Evolutionary conservation across 2,113 vertebrate genomes (phyloP).

Genomic region (Tetrax tetrax): DNA sequence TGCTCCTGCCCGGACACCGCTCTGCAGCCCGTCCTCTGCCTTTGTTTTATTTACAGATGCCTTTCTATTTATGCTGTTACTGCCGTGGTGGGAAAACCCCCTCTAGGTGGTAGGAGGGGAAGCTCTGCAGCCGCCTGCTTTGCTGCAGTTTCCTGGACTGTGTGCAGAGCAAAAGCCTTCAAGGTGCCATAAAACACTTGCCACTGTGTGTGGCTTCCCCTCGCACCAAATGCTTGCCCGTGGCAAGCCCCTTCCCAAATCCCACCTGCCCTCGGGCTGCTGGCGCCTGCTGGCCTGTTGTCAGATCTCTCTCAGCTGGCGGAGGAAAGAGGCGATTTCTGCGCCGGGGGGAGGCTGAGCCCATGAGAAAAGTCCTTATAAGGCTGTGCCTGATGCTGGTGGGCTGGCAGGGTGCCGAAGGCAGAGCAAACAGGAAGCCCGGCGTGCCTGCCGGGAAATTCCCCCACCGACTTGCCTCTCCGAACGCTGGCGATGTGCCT

Average conservation of each 20-base stretch:
- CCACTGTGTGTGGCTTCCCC: not conserved
- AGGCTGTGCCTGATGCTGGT: not conserved
- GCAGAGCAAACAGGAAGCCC: constrained; percentile 14
- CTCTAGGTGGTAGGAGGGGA: not conserved
- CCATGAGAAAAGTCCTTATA: constrained; percentile 20
- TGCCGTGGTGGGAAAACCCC: not conserved
- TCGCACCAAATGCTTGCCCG: fast-evolving
- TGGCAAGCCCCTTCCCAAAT: not conserved
- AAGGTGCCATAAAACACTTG: not conserved
- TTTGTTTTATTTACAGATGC: constrained; percentile 54
- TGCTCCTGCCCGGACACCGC: not conserved
- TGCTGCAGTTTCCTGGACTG: not conserved
- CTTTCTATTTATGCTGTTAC: constrained; percentile 24
- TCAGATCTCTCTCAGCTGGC: not conserved
- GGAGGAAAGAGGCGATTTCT: not conserved
- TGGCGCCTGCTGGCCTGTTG: not conserved
- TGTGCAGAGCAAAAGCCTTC: not conserved
- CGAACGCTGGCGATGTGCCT: fast-evolving
- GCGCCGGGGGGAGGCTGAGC: not conserved
- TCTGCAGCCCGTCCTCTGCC: not conserved
- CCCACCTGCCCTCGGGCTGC: not conserved
- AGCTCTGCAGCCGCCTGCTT: not conserved
- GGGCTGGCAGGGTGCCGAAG: not conserved
- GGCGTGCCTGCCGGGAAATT: not conserved
- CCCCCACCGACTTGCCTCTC: not conserved